Conservation (phyloP, 1,140 invertebrate genomes). For the Pantala flavescens region DNA sequence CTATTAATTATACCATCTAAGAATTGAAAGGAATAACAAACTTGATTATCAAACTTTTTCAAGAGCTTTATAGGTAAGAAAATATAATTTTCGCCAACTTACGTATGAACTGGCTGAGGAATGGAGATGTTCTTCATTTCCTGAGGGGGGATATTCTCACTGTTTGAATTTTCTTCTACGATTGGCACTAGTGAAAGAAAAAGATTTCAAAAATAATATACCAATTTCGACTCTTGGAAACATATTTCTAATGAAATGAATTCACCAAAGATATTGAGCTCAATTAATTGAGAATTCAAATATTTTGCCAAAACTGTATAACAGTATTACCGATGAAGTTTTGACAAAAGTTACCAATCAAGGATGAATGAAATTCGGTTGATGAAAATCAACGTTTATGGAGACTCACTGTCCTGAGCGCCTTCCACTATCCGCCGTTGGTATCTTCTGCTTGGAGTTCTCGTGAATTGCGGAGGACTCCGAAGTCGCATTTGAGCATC, state of each 20-base stretch:
- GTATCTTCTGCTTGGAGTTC: conserved; percentile 79
- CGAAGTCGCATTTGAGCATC: conserved; percentile 47
- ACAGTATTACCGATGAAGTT: too few species aligned
- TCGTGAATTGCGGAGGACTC: conserved; percentile 69
- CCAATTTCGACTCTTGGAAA: too few species aligned
- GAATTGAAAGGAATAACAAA: too few species aligned
- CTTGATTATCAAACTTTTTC: neutral
- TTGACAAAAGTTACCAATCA: too few species aligned
- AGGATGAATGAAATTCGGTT: too few species aligned
- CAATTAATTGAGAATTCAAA: too few species aligned
- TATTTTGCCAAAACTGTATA: too few species aligned
- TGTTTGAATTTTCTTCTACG: conserved; percentile 43
- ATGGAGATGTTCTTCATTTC: conserved; percentile 49
- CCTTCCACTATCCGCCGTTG: conserved; percentile 65
- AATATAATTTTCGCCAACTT: conserved; percentile 27
- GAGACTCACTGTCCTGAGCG: conserved; percentile 37
- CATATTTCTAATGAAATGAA: too few species aligned
- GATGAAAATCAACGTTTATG: too few species aligned
- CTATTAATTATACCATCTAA: too few species aligned
- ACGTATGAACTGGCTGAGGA: conserved; percentile 47
- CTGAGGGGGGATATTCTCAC: conserved; percentile 35
- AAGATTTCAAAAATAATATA: conserved; percentile 11
- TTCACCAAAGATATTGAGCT: too few species aligned
- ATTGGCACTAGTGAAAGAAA: conserved; percentile 39
- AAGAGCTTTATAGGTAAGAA: neutral